A percentile compares a stretch with the other conserved stretches of the same genome.
Evolutionary conservation across 2,797 vertebrate genomes (phyloP).

Genomic region (Coranthus polyacanthus): DNA sequence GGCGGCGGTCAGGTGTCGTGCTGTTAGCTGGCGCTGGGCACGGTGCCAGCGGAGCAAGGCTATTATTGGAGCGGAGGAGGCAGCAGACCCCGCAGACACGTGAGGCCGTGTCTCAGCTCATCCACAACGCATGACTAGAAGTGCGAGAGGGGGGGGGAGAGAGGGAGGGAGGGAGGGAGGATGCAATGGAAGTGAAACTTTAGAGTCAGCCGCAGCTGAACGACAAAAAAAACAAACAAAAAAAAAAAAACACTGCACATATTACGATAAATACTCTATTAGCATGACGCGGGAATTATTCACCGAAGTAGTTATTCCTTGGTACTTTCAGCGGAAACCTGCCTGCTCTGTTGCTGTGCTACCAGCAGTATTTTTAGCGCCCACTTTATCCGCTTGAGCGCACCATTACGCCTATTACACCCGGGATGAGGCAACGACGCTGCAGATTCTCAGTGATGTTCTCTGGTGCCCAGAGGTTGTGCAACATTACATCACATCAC

Average conservation of each 20-base stretch:
- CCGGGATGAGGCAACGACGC: slow-evolving; percentile 50
- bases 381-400: slow-evolving; percentile 56
- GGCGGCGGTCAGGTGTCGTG: slow-evolving; percentile 87
- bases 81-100: slow-evolving; percentile 82
- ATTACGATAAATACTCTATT: slow-evolving; percentile 24
- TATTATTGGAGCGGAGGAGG: slow-evolving; percentile 87
- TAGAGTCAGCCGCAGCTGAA: slow-evolving; percentile 10
- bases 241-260: background rate
- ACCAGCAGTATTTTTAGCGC: slow-evolving; percentile 75
- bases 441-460: slow-evolving; percentile 43
- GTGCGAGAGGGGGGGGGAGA: slow-evolving; percentile 18
- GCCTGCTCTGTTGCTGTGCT: slow-evolving; percentile 67
- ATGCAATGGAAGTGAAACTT: slow-evolving; percentile 24
- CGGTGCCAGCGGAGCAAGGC: slow-evolving; percentile 80
- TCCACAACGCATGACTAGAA: slow-evolving; percentile 77
- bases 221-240: background rate
- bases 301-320: background rate
- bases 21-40: slow-evolving; percentile 77
- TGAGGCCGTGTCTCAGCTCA: slow-evolving; percentile 82
- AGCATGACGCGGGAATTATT: slow-evolving; percentile 30
- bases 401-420: slow-evolving; percentile 58
- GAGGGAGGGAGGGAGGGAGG: background rate
- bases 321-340: slow-evolving; percentile 1
- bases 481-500: slow-evolving; percentile 63
- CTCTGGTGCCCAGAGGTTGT: slow-evolving; percentile 42